Evolutionary conservation across 2,113 vertebrate species (phyloP).

Genomic region (Erythrolamprus reginae): DNA sequence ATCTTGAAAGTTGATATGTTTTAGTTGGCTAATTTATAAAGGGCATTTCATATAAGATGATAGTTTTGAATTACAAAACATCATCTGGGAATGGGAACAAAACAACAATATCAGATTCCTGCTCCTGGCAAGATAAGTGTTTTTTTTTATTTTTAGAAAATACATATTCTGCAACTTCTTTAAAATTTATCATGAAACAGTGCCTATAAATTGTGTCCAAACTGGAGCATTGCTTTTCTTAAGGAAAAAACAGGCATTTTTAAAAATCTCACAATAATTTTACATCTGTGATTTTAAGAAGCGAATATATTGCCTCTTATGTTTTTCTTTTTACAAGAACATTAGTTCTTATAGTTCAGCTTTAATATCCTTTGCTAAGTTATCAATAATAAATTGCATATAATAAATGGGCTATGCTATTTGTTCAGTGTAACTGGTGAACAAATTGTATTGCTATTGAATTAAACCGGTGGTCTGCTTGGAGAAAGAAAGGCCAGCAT

Average conservation of each 20-base stretch:
- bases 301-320: constrained; percentile 43
- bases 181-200: constrained; percentile 57
- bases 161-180: constrained; percentile 53
- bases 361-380: constrained; percentile 26
- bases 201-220: constrained; percentile 50
- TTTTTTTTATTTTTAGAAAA: no score
- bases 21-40: constrained; percentile 43
- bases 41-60: constrained; percentile 50
- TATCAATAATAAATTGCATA: constrained; percentile 50
- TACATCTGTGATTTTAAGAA: constrained; percentile 12
- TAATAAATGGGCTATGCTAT: background rate
- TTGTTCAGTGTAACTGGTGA: background rate
- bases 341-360: constrained; percentile 46
- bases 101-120: constrained; percentile 34
- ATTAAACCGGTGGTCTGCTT: background rate
- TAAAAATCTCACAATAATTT: constrained; percentile 36
- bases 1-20: constrained; percentile 50
- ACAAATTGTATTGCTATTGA: background rate
- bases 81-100: constrained; percentile 36
- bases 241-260: constrained; percentile 29
- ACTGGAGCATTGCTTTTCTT: constrained; percentile 65
- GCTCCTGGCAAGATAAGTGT: constrained; percentile 24
- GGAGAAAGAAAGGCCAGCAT: background rate
- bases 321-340: constrained; percentile 32
- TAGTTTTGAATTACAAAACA: constrained; percentile 42